Evolutionary conservation across 1,140 invertebrate genomes (phyloP).

Genomic region (Drosophila takahashii): DNA sequence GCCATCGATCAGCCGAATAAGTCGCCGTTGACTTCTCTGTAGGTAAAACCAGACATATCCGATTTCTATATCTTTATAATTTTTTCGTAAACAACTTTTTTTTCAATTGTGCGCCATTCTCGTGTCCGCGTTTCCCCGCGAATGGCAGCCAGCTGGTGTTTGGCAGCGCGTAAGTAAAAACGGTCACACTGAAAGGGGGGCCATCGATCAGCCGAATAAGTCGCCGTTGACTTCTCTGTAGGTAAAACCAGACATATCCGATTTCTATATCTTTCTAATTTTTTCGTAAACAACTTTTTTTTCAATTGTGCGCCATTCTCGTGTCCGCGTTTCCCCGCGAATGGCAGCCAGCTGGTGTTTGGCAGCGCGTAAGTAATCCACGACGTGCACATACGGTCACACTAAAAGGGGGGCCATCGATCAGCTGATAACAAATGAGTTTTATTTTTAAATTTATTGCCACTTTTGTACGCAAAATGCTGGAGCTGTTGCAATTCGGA

Average conservation of each 20-base stretch:
- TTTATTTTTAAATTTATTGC: slow-evolving; percentile 86
- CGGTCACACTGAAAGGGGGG: too few species aligned
- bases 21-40: too few species aligned
- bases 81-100: too few species aligned
- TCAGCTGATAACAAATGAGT: slow-evolving; percentile 85
- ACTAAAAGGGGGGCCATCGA: neutral
- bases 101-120: too few species aligned
- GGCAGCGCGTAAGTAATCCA: slow-evolving; percentile 14
- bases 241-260: slow-evolving; percentile 43
- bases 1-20: too few species aligned
- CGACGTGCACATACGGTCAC: slow-evolving; percentile 2
- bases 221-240: slow-evolving; percentile 85
- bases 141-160: too few species aligned
- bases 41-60: too few species aligned
- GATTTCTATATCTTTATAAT: too few species aligned
- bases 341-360: slow-evolving; percentile 21
- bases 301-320: slow-evolving; percentile 36
- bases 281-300: slow-evolving; percentile 5
- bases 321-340: neutral
- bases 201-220: slow-evolving; percentile 86
- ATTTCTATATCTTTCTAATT: neutral
- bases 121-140: too few species aligned
- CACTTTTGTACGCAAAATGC: slow-evolving; percentile 87
- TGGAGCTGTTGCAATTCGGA: slow-evolving; percentile 88
- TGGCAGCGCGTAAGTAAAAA: too few species aligned